Base-by-base conservation (phyloP, 2,888 invertebrate genomes). In the Prosopocoilus inquinatus region DNA sequence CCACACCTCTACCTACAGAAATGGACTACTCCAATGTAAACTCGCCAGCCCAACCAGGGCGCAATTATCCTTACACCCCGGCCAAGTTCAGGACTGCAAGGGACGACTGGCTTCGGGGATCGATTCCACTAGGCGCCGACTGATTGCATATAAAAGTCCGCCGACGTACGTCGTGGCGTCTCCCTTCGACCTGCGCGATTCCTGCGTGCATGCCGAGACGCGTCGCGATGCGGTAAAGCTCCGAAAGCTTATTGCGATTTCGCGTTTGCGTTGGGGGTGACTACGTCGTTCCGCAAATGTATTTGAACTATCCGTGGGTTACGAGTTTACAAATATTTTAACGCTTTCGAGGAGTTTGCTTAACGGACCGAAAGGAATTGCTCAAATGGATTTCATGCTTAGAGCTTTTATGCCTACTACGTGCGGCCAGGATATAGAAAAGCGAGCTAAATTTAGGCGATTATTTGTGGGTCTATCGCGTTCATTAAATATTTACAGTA, bases 21-120 rank as follows among this genome's bases (percentile, higher is more conserved):
- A 57, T 64, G 58, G 57, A 58, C 61, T 61, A 50, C 32, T 57
- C 64, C 61, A 53, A 59, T 52, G 49, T 55, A 55, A 60, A 58
- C 50, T 52, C 49, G 55, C 49, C 56, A 50, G 51, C 53, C 47
- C 58, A 59, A 48, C 33, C 34, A 11, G 39, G 39, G 41, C 33
- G 28, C 9, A 11, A 33, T 48, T 54, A 45, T 57, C 52, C 48
- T 57, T 43, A 44, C 50, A 33, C 2, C 12, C 50, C 35, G 16
- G n/a, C 48, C 45, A 50, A 50, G 45, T 45, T 43, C 41, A 51
- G 13, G 36, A 51, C 12, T 45, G 50, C 52, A 49, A 32, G 52
- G 60, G 58, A 53, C 54, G 47, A 47, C 50, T 55, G 58, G 50
- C 49, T 48, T 28, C 43, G 48, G 53, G 51, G 55, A 60, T 60